Base-by-base conservation (phyloP, 2,113 vertebrate species). In the Orycteropus afer region DNA sequence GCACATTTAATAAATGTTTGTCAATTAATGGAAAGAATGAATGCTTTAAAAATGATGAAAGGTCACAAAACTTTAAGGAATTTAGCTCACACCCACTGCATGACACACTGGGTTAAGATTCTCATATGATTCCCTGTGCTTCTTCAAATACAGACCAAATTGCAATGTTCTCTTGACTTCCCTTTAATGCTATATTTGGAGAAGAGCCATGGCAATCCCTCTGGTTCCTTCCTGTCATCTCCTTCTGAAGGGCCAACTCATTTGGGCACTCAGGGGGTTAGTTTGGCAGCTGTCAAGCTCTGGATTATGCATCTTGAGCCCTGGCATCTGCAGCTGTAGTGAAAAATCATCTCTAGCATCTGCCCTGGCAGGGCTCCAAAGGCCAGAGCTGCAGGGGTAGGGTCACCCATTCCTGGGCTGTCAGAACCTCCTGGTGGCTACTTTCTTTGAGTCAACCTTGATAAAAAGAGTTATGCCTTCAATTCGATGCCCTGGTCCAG, bases 211-310 rank as follows among this genome's bases (percentile, higher is more conserved):
- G 15, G 51, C 80, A 61, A 89, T 97, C 96, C 97, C 97, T 94
- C 93, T 87, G 87, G 93, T 90, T 89, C 92, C 79, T 97, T 98
- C 93, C 97, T 84, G 96, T 97, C 98, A 97, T 95, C 90, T 98
- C 74, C 96, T 98, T 96, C 14, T 73, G 94, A 98, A 98, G 82
- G 95, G 77, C 95, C 97, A 97, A 86, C 96, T 90, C 96, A 89
- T 88, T 95, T 97, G 92, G 96, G 83, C 94, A 93, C 96, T 97
- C 94, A 3, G 90, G 97, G 93, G 96, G 40, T 86, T 95, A 96
- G 88, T 97, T 96, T 97, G 98, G 98, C 98, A 98, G 97, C 97
- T 98, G 96, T 96, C 93, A 96, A 86, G 29, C 94, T 97, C 94
- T 97, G 97, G 96, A 97, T 98, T 97, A 97, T 90, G 93, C 89